Conservation (phyloP, 2,888 invertebrate species). For the Caradrina clavipalpis region DNA sequence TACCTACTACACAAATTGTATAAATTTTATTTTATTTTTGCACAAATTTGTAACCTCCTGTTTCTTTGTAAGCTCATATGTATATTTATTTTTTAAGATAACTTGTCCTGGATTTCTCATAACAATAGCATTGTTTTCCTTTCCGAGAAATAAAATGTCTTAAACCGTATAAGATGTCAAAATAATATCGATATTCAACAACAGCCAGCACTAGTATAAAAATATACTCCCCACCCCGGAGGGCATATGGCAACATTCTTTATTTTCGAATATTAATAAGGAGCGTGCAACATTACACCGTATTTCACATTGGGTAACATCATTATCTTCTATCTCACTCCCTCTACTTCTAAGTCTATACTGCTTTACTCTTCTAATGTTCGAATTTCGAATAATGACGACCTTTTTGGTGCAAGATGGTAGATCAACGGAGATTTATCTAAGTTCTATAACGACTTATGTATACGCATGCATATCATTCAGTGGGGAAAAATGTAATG, state of each 20-base stretch:
- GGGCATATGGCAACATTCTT: slow-evolving; percentile 88
- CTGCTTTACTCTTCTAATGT: slow-evolving; percentile 72
- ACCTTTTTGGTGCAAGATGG: slow-evolving; percentile 71
- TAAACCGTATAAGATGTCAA: slow-evolving; percentile 21
- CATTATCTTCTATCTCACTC: slow-evolving; percentile 73
- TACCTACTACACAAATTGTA: too few species aligned
- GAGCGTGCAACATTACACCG: slow-evolving; percentile 88
- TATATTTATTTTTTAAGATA: too few species aligned
- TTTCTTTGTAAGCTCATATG: too few species aligned
- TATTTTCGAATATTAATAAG: slow-evolving; percentile 90
- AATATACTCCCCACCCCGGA: slow-evolving; percentile 82
- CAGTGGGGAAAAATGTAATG: slow-evolving; percentile 60
- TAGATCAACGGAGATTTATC: slow-evolving; percentile 74
- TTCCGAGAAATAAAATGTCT: background rate
- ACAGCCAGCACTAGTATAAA: slow-evolving; percentile 74
- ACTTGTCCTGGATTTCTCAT: too few species aligned
- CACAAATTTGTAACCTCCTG: too few species aligned
- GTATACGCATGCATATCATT: slow-evolving; percentile 56
- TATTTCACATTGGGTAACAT: slow-evolving; percentile 88
- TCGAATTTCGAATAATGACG: slow-evolving; percentile 69
- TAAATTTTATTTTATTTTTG: too few species aligned
- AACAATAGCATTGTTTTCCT: too few species aligned
- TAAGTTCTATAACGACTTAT: slow-evolving; percentile 65
- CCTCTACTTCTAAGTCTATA: slow-evolving; percentile 60
- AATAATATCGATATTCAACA: slow-evolving; percentile 64